Percentiles rank a stretch among this genome's conserved stretches.
Conservation (phyloP, 2,888 invertebrate genomes). For the Notodonta ziczac region DNA sequence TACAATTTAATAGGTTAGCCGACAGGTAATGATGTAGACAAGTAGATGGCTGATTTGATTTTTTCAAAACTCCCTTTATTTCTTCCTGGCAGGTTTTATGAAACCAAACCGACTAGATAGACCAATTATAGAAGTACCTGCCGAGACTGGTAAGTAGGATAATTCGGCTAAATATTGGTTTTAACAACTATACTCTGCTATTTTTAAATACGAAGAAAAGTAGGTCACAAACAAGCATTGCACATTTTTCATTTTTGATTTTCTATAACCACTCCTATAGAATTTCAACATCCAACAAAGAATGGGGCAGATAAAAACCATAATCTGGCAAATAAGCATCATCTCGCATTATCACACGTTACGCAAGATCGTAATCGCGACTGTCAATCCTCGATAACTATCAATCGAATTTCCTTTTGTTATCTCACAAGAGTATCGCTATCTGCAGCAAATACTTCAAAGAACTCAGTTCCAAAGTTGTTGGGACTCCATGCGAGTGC, state of each 20-base stretch:
- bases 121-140: too few species aligned
- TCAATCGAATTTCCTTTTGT: slow-evolving; percentile 58
- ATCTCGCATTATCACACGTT: slow-evolving; percentile 58
- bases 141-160: not conserved
- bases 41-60: too few species aligned
- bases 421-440: slow-evolving; percentile 59
- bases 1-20: not conserved
- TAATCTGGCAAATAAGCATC: slow-evolving; percentile 56
- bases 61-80: too few species aligned
- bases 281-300: slow-evolving; percentile 62
- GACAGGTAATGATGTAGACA: too few species aligned
- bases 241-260: slow-evolving; percentile 8
- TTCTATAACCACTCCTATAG: slow-evolving; percentile 42
- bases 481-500: slow-evolving; percentile 52
- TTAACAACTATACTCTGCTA: too few species aligned
- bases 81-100: not conserved
- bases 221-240: slow-evolving; percentile 27
- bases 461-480: slow-evolving; percentile 53
- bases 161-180: too few species aligned
- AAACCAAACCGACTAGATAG: too few species aligned
- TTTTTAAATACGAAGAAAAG: slow-evolving; percentile 10
- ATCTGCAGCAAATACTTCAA: slow-evolving; percentile 42
- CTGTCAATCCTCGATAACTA: slow-evolving; percentile 68
- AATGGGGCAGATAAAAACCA: slow-evolving; percentile 52
- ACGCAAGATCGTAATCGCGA: slow-evolving; percentile 71